Conservation (phyloP, 2,113 vertebrate genomes). For the Nerophis ophidion region DNA sequence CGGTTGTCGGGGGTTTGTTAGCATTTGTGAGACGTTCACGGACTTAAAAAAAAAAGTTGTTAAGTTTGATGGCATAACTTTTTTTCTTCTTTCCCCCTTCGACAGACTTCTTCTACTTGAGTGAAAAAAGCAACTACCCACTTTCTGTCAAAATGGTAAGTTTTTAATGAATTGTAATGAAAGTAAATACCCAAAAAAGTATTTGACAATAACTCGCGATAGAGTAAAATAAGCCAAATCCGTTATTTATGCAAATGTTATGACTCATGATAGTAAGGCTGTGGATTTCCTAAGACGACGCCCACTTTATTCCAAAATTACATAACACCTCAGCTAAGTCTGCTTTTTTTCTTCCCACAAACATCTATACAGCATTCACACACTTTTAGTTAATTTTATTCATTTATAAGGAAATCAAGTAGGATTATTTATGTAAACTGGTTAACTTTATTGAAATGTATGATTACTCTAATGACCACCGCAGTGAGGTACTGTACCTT, state of each 20-base stretch:
- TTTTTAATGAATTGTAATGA: not conserved
- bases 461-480: too few relatives aligned
- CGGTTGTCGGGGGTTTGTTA: not conserved
- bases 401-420: too few relatives aligned
- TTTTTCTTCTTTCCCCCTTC: not conserved
- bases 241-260: constrained; percentile 57
- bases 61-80: too few relatives aligned
- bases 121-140: constrained; percentile 2
- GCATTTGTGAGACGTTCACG: not conserved
- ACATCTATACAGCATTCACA: too few relatives aligned
- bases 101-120: constrained; percentile 21
- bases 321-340: constrained; percentile 13
- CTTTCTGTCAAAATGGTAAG: constrained; percentile 55
- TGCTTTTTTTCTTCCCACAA: too few relatives aligned
- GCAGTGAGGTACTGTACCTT: too few relatives aligned
- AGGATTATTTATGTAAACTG: too few relatives aligned
- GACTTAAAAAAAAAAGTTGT: not conserved
- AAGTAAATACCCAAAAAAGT: not conserved
- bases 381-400: not conserved
- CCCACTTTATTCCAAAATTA: constrained; percentile 36
- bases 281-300: constrained; percentile 30
- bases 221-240: not conserved
- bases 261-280: constrained; percentile 19
- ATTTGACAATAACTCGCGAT: not conserved
- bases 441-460: too few relatives aligned